A percentile compares a stretch with the other conserved stretches of the same genome.
Evolutionary conservation across 2,797 vertebrate species (phyloP).

Genomic region (Phaenicophaeus curvirostris): DNA sequence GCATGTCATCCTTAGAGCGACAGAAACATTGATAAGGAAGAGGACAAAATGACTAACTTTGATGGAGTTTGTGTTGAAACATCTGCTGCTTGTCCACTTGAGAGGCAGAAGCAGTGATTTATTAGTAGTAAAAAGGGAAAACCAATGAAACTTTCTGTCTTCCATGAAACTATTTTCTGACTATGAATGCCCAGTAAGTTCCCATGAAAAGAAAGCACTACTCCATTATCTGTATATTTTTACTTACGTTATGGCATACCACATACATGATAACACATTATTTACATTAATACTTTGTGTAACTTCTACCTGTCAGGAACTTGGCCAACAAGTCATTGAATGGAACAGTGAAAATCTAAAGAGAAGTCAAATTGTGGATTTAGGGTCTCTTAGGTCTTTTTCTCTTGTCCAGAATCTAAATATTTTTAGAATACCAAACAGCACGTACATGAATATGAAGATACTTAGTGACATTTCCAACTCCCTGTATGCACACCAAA

Average conservation of each 20-base stretch:
- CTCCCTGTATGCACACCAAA: neutral
- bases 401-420: neutral
- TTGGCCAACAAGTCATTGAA: neutral
- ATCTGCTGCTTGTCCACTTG: conserved; percentile 44
- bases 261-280: neutral
- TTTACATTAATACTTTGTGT: neutral
- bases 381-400: neutral
- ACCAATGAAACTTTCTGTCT: neutral
- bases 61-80: conserved; percentile 47
- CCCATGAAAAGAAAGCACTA: neutral
- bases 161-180: neutral
- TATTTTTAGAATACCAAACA: neutral
- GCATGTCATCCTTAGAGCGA: conserved; percentile 2
- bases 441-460: neutral
- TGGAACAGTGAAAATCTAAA: neutral
- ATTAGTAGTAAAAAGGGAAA: conserved; percentile 20
- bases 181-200: neutral
- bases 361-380: neutral
- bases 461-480: neutral
- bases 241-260: neutral
- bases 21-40: conserved; percentile 61
- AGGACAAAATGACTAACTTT: conserved; percentile 63
- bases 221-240: neutral
- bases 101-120: conserved; percentile 41
- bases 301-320: neutral